These are phyloP conservation scores for Hypomesus transpacificus DNA, from an alignment of 2,113 vertebrate genomes.

Conservation along the genomic window DNA sequence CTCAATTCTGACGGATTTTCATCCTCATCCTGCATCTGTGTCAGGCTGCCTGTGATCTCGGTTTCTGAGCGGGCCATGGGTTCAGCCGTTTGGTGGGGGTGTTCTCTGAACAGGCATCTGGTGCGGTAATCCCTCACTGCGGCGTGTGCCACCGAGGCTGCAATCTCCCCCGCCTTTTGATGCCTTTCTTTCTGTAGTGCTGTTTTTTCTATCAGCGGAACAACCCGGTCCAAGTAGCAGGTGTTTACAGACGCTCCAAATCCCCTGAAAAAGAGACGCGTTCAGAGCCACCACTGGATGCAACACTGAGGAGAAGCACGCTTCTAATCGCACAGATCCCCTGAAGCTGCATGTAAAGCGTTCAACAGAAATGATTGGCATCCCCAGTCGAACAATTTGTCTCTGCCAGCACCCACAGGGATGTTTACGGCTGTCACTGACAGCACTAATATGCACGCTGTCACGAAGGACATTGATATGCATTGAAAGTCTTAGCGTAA, in stretches of 20 bases:
- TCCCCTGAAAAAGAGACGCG: background rate
- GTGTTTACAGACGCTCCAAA: slow-evolving; percentile 1
- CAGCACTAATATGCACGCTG: background rate
- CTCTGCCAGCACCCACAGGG: background rate
- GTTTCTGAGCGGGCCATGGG: slow-evolving; percentile 4
- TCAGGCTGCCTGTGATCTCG: slow-evolving; percentile 24
- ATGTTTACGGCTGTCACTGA: background rate
- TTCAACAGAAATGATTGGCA: background rate
- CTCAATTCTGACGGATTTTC: slow-evolving; percentile 13
- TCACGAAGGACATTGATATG: slow-evolving; percentile 12
- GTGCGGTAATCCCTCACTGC: slow-evolving; percentile 16
- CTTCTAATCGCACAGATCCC: background rate
- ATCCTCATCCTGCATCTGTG: slow-evolving; percentile 28
- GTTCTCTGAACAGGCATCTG: slow-evolving; percentile 17
- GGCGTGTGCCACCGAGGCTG: background rate
- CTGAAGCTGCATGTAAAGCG: background rate
- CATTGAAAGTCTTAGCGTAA: background rate
- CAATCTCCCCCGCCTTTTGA: slow-evolving; percentile 1
- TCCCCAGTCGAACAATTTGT: background rate
- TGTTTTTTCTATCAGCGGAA: background rate
- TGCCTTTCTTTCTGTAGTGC: background rate
- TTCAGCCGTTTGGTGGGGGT: slow-evolving; percentile 8
- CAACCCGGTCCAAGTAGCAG: background rate
- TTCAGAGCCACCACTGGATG: background rate
- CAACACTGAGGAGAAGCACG: background rate